Evolutionary conservation across 2,797 vertebrate genomes (phyloP).

Genomic region (Myripristis murdjan): DNA sequence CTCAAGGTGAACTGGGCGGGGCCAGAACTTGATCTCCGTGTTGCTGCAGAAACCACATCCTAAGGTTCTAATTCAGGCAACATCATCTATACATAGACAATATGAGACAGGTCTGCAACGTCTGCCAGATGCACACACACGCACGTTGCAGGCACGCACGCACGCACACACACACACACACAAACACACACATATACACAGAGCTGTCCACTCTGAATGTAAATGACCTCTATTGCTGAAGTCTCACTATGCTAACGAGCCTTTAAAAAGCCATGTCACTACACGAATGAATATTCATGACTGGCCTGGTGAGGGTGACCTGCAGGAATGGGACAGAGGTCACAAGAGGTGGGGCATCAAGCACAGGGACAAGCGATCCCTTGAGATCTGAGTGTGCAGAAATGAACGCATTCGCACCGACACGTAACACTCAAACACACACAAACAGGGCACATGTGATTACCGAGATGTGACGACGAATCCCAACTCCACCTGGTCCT

Average conservation of each 20-base stretch:
- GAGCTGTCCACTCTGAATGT: constrained; percentile 71
- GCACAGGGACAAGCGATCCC: constrained; percentile 59
- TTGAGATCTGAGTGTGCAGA: constrained; percentile 70
- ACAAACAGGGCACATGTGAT: constrained; percentile 40
- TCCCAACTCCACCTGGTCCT: constrained; percentile 41
- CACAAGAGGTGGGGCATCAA: constrained; percentile 60
- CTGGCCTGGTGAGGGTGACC: constrained; percentile 75
- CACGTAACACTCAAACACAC: constrained; percentile 22
- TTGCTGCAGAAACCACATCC: constrained; percentile 84
- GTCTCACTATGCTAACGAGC: constrained; percentile 83
- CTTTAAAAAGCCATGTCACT: constrained; percentile 81
- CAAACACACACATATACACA: constrained; percentile 25
- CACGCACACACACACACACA: constrained; percentile 20
- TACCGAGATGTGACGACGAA: constrained; percentile 32
- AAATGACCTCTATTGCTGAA: constrained; percentile 83
- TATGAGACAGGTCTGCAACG: constrained; percentile 70
- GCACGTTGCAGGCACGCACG: constrained; percentile 20
- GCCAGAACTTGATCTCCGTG: constrained; percentile 79
- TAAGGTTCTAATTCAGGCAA: constrained; percentile 83
- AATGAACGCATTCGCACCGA: constrained; percentile 33
- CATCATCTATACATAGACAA: constrained; percentile 79
- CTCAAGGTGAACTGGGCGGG: constrained; percentile 83
- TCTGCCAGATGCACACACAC: constrained; percentile 64
- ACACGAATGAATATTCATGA: constrained; percentile 82
- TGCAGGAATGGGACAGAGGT: constrained; percentile 68